Evolutionary conservation across 2,113 vertebrate species (phyloP).

Genomic region (Dipodomys ordii): DNA sequence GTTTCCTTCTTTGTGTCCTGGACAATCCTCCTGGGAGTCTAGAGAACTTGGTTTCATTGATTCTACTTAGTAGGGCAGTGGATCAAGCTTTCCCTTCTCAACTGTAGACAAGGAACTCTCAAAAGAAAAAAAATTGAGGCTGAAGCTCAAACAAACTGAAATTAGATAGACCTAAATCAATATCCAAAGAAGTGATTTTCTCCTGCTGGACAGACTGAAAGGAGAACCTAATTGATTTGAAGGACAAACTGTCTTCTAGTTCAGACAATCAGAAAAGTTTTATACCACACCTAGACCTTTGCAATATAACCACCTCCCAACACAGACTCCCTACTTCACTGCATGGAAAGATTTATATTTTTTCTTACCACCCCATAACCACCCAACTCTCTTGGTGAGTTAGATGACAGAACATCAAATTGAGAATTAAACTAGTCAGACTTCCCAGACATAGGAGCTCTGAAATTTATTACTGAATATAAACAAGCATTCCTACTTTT

Average conservation of each 20-base stretch:
- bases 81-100: slow-evolving; percentile 23
- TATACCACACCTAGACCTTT: not conserved
- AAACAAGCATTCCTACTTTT: not conserved
- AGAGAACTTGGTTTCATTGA: not conserved
- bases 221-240: slow-evolving; percentile 54
- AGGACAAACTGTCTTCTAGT: slow-evolving; percentile 50
- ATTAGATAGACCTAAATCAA: slow-evolving; percentile 48
- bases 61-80: not conserved
- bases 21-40: not conserved
- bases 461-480: not conserved
- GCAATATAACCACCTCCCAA: not conserved
- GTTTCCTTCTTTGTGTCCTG: not conserved
- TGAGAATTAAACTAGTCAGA: not conserved
- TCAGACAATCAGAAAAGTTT: slow-evolving; percentile 4
- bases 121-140: not conserved
- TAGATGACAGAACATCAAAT: not conserved
- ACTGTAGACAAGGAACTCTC: not conserved
- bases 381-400: not conserved
- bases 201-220: slow-evolving; percentile 45
- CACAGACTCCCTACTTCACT: not conserved
- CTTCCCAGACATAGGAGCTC: not conserved
- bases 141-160: slow-evolving; percentile 57
- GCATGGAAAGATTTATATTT: not conserved
- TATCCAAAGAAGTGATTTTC: slow-evolving; percentile 39
- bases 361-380: not conserved